Evolutionary conservation across 1,140 invertebrate genomes (phyloP).

Genomic region (Manduca sexta): DNA sequence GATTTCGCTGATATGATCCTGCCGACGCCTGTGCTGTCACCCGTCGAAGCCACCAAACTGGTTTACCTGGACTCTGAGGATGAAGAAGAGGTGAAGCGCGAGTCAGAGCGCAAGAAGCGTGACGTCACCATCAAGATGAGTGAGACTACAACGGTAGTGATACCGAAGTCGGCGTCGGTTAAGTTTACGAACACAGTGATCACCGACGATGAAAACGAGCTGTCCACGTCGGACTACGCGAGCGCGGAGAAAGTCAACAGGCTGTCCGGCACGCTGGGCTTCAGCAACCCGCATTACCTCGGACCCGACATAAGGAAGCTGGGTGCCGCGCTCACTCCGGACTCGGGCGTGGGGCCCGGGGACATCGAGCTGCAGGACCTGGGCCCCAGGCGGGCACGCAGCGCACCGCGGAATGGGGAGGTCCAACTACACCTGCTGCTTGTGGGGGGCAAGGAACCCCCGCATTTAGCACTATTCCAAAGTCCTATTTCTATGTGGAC

Average conservation of each 20-base stretch:
- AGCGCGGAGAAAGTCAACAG: conserved; percentile 80
- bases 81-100: conserved; percentile 73
- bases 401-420: conserved; percentile 15
- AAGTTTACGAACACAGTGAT: conserved; percentile 72
- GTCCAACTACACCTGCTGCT: conserved; percentile 41
- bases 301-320: conserved; percentile 74
- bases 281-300: conserved; percentile 84
- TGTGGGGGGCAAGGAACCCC: conserved; percentile 51
- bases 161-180: conserved; percentile 79
- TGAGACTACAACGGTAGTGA: conserved; percentile 59
- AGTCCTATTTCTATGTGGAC: conserved; percentile 60
- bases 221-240: conserved; percentile 84
- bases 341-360: conserved; percentile 40
- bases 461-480: conserved; percentile 47
- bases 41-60: conserved; percentile 79
- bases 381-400: conserved; percentile 13
- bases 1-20: conserved; percentile 80
- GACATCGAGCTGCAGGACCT: conserved; percentile 53
- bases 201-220: conserved; percentile 76
- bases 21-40: conserved; percentile 79
- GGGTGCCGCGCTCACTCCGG: conserved; percentile 42
- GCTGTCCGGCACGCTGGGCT: conserved; percentile 74
- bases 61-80: conserved; percentile 83
- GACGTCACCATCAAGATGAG: conserved; percentile 11
- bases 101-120: conserved; percentile 16